Base-by-base conservation (phyloP, 2,888 invertebrate genomes). In the Agriotes lineatus region DNA sequence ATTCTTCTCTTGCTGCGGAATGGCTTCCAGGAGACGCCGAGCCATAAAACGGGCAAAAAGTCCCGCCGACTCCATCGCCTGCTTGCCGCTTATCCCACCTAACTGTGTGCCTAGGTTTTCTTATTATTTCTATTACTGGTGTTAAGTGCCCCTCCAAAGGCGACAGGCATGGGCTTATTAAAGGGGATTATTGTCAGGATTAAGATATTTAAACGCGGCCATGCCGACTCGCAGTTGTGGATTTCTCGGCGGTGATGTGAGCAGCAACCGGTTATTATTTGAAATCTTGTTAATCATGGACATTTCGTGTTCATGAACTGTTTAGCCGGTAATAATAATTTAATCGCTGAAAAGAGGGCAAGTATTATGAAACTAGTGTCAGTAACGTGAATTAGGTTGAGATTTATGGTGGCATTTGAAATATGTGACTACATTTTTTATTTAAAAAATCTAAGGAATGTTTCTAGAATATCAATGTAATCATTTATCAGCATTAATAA, bases 21-120 rank as follows among this genome's bases (percentile, higher is more conserved):
- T 75, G 75, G 76, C 74, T 77, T 77, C 74, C 75, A 71, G 73
- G 76, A 75, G 75, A 75, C 75, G 73, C 74, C 74, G 67, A 74
- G 70, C 74, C 72, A 71, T 60, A 69, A 64, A 69, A 64, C 52
- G 58, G 33, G 30, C 35, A 67, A 67, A 61, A 67, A 67, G 67
- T 67, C 18, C 54, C 39, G 39, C 44, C 57, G 61, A 67, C 61
- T 67, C 61, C 56, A 61, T 57, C 61, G 67, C 61, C 50, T 60
- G 45, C 25, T 54, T 33, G 54, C 54, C 45, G 56, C 63, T 63
- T 56, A 63, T 63, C 63, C 61, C 63, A 63, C 56, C 56, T 63
- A 63, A 52, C 54, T 63, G 39, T 56, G 56, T 39, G 56, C 18
- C 56, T 39, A 56, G 56, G 39, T 39, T 63, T 61, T 63, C 63